phyloP scores from a whole-genome alignment of 2,113 vertebrate species.

The Dasypus novemcinctus region DNA sequence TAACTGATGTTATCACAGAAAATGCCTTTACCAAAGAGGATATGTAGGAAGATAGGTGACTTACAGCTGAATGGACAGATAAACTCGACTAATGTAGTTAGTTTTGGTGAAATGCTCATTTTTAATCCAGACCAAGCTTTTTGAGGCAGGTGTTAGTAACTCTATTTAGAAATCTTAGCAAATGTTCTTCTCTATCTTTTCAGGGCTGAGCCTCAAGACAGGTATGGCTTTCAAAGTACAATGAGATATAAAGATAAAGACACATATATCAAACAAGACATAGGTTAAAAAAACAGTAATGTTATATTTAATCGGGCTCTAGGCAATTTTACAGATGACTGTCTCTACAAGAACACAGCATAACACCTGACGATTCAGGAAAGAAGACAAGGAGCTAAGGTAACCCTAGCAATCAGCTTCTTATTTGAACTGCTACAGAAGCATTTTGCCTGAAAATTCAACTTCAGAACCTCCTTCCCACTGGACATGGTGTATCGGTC shows the following conservation, averaged over 20 bases:
- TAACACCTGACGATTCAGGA: constrained; percentile 56
- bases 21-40: not conserved
- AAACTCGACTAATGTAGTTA: not conserved
- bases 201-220: not conserved
- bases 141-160: not conserved
- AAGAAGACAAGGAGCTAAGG: constrained; percentile 48
- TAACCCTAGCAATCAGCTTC: constrained; percentile 47
- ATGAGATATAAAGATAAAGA: constrained; percentile 57
- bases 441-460: constrained; percentile 17
- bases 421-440: constrained; percentile 17
- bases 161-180: constrained; percentile 41
- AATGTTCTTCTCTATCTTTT: not conserved
- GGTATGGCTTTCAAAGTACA: constrained; percentile 54
- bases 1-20: not conserved
- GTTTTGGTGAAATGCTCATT: constrained; percentile 12
- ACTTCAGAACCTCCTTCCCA: not conserved
- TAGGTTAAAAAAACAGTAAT: constrained; percentile 56
- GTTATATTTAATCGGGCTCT: constrained; percentile 60
- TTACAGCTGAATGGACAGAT: not conserved
- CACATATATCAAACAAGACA: constrained; percentile 35
- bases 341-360: constrained; percentile 28
- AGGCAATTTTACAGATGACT: constrained; percentile 68
- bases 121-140: constrained; percentile 19
- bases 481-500: not conserved
- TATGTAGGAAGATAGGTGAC: not conserved